Percentiles rank a stretch among this genome's conserved stretches.
Conservation (phyloP, 23 tunicate genomes). For the Botrylloides violaceus region DNA sequence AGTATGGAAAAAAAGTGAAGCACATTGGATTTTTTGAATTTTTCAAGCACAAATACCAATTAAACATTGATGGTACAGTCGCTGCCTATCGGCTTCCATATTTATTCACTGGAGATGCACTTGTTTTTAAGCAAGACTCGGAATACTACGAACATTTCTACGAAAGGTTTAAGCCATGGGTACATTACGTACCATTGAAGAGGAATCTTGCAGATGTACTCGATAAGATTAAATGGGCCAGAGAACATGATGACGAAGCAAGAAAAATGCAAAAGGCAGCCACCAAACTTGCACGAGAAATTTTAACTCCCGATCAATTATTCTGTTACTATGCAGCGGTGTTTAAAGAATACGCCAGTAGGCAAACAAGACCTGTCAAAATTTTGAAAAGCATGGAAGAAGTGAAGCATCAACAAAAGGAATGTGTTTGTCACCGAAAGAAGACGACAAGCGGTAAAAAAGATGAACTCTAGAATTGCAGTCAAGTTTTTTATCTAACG, state of each 20-base stretch:
- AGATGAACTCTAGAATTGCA: too few species aligned
- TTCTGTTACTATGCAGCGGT: conserved; percentile 75
- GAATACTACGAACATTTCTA: conserved; percentile 97
- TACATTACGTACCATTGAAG: conserved; percentile 72
- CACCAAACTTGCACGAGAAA: conserved; percentile 57
- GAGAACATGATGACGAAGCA: conserved; percentile 73
- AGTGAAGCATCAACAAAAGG: conserved; percentile 51
- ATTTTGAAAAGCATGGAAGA: conserved; percentile 58
- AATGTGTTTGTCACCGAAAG: conserved; percentile 40
- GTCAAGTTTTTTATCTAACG: too few species aligned
- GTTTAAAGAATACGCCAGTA: conserved; percentile 57
- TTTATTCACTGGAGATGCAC: conserved; percentile 57
- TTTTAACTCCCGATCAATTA: conserved; percentile 73
- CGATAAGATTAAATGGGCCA: conserved; percentile 88
- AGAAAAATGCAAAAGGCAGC: conserved; percentile 74
- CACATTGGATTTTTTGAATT: conserved; percentile 77
- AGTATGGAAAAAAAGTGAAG: conserved; percentile 72
- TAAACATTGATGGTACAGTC: conserved; percentile 95
- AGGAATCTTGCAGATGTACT: conserved; percentile 55
- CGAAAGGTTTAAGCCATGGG: conserved; percentile 53
- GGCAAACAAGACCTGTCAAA: conserved; percentile 53
- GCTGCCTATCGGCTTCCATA: conserved; percentile 96
- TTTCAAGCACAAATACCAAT: conserved; percentile 91
- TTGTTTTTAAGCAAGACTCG: conserved; percentile 90
- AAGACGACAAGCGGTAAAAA: conserved; percentile 19